These are phyloP conservation scores for Metridium senile DNA, from an alignment of 92 coral and sea anemone species.

Conservation along the genomic window DNA sequence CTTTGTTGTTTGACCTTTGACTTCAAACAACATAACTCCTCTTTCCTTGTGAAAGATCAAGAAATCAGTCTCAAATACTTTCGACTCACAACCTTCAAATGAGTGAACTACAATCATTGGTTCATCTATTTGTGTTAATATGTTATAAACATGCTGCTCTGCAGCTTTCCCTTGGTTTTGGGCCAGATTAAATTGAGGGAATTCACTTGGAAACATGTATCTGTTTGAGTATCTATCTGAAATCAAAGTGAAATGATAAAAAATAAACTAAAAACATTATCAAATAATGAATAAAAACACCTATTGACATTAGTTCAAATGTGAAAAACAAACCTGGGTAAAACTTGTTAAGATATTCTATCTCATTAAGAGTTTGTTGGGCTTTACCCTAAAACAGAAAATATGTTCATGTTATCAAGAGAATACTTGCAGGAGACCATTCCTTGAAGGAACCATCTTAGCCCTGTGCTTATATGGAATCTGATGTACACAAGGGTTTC, in stretches of 20 bases:
- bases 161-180: background rate
- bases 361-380: background rate
- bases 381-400: background rate
- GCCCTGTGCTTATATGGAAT: too few relatives aligned
- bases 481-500: too few relatives aligned
- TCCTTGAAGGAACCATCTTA: too few relatives aligned
- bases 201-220: background rate
- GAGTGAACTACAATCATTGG: conserved; percentile 4
- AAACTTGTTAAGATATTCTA: background rate
- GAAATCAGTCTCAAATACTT: background rate
- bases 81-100: background rate
- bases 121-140: background rate
- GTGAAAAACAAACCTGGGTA: background rate
- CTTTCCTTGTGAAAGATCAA: background rate
- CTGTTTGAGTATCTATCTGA: background rate
- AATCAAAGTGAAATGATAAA: background rate
- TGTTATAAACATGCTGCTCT: background rate
- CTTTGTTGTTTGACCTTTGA: background rate
- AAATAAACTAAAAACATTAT: too few relatives aligned
- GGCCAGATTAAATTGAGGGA: background rate
- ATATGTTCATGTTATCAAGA: too few relatives aligned
- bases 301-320: too few relatives aligned
- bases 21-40: conserved; percentile 1
- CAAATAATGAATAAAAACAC: too few relatives aligned
- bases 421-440: too few relatives aligned